A percentile compares a stretch with the other conserved stretches of the same genome.
phyloP scores from a whole-genome alignment of 2,113 vertebrate species.

The Hippoglossus stenolepis region DNA sequence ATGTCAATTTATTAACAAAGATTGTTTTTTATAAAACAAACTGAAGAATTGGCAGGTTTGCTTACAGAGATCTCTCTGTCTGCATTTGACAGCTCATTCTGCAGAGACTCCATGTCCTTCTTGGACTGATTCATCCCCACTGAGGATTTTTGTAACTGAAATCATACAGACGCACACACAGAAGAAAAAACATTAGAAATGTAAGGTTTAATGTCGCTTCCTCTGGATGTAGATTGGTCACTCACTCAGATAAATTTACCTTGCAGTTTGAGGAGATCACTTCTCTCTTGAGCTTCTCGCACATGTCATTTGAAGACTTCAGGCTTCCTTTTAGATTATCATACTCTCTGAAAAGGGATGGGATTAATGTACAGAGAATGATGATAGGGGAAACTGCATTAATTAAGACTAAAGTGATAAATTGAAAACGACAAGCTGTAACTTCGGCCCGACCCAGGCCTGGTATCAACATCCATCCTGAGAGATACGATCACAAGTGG shows the following conservation, averaged over 20 bases:
- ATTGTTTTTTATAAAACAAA: neutral
- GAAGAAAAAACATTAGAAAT: neutral
- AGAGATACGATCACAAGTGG: no score
- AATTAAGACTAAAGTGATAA: no score
- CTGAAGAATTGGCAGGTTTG: neutral
- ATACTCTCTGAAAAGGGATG: slow-evolving; percentile 87
- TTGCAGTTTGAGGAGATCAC: slow-evolving; percentile 88
- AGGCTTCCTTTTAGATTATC: slow-evolving; percentile 91
- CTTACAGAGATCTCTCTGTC: slow-evolving; percentile 92
- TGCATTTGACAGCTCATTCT: slow-evolving; percentile 89
- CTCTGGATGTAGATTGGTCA: neutral
- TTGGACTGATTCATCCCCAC: slow-evolving; percentile 82
- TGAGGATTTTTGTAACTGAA: slow-evolving; percentile 86
- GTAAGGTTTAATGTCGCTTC: neutral
- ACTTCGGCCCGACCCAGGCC: no score
- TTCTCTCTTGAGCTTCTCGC: slow-evolving; percentile 93
- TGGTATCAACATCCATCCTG: no score
- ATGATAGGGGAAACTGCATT: no score
- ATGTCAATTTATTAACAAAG: slow-evolving; percentile 3
- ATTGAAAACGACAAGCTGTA: no score
- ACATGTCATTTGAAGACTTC: slow-evolving; percentile 87
- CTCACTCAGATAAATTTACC: slow-evolving; percentile 76
- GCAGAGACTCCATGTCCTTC: slow-evolving; percentile 88
- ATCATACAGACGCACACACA: neutral
- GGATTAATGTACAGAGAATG: neutral